These are phyloP conservation scores for Mormyrus lacerda DNA, from an alignment of 2,113 vertebrate genomes.

Conservation along the genomic window DNA sequence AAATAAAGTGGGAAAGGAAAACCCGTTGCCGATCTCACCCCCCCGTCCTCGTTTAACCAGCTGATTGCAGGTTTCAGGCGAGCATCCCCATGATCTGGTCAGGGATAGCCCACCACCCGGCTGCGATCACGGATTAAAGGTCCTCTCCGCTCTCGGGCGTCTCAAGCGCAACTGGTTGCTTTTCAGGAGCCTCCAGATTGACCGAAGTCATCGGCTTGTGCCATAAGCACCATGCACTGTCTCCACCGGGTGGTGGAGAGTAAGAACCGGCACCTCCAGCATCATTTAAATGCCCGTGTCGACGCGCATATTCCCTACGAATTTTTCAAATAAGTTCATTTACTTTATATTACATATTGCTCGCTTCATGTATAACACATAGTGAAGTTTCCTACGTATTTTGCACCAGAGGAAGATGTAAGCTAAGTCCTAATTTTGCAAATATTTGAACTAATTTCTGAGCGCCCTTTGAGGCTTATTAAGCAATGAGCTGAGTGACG, in stretches of 20 bases:
- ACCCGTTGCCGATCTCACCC: slow-evolving; percentile 19
- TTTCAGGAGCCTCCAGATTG: slow-evolving; percentile 34
- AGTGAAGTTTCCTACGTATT: neutral
- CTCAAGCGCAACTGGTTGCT: slow-evolving; percentile 54
- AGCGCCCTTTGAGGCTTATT: neutral
- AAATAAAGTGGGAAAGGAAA: slow-evolving; percentile 21
- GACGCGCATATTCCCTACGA: neutral
- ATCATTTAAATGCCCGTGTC: neutral
- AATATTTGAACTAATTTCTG: neutral
- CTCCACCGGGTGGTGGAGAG: slow-evolving; percentile 9
- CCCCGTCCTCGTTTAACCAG: neutral
- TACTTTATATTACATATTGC: neutral
- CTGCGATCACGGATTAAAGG: neutral
- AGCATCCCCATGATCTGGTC: neutral
- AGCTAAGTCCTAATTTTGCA: neutral
- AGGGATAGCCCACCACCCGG: neutral
- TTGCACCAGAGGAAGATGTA: neutral
- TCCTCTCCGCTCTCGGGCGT: neutral
- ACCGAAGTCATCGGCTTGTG: neutral
- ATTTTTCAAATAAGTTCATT: neutral
- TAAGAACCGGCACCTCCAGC: neutral
- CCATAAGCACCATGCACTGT: slow-evolving; percentile 2
- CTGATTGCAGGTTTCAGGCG: neutral
- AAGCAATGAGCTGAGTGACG: neutral
- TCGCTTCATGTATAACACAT: neutral